A percentile compares a stretch with the other conserved stretches of the same genome.
phyloP scores from a whole-genome alignment of 2,797 vertebrate genomes.

The Gymnopithys bicolor region DNA sequence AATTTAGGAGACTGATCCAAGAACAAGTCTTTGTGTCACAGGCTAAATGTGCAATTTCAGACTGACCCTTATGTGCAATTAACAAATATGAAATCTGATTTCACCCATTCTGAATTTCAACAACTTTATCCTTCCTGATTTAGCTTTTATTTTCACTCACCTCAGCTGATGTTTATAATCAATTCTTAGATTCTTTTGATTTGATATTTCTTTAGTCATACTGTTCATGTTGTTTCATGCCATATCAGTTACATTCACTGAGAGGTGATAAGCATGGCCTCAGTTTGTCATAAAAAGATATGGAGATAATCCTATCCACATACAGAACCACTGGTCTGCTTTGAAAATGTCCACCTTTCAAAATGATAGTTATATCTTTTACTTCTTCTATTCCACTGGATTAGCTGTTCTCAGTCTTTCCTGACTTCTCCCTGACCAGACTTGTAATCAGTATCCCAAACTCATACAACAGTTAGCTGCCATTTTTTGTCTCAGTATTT shows the following conservation, averaged over 20 bases:
- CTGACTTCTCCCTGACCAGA: not conserved
- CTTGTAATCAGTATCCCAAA: not conserved
- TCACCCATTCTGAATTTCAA: not conserved
- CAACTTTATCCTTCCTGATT: not conserved
- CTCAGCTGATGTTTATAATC: not conserved
- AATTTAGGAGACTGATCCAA: not conserved
- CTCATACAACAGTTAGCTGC: not conserved
- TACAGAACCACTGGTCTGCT: not conserved
- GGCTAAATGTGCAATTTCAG: not conserved
- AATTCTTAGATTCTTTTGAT: conserved; percentile 11
- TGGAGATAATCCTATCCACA: not conserved
- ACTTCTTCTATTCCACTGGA: not conserved
- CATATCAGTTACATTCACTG: not conserved
- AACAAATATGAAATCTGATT: not conserved
- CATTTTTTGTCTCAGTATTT: not conserved
- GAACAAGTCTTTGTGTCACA: not conserved
- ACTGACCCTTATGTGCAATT: not conserved
- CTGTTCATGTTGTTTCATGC: not conserved
- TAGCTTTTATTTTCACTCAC: conserved; percentile 44
- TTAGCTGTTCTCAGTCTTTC: not conserved
- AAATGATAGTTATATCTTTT: not conserved
- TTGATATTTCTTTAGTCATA: not conserved
- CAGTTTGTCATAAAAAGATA: not conserved
- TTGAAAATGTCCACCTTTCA: not conserved
- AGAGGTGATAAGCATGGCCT: not conserved